A percentile compares a stretch with the other conserved stretches of the same genome.
Evolutionary conservation across 2,113 vertebrate genomes (phyloP).

Genomic region (Podocnemis expansa): DNA sequence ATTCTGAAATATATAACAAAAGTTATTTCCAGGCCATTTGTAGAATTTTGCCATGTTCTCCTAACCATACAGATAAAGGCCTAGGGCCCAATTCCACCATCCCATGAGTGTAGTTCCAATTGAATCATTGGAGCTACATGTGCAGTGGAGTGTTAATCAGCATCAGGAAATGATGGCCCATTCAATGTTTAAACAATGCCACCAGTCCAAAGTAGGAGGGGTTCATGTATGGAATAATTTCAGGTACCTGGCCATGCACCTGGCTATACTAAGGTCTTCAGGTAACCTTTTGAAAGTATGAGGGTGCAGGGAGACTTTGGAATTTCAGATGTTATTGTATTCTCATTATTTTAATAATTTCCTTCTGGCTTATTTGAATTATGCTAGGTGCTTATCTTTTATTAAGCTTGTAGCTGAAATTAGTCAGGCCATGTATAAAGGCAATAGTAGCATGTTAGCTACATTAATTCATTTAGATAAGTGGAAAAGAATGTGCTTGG

Average conservation of each 20-base stretch:
- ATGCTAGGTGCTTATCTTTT: slow-evolving; percentile 8
- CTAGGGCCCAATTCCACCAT: slow-evolving; percentile 55
- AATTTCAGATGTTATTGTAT: background rate
- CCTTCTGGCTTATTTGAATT: background rate
- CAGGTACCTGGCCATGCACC: background rate
- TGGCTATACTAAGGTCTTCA: background rate
- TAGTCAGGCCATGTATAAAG: background rate
- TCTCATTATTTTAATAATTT: background rate
- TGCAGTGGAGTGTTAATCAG: slow-evolving; percentile 72
- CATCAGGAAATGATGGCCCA: slow-evolving; percentile 52
- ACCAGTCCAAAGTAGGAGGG: background rate
- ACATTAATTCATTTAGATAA: slow-evolving; percentile 41
- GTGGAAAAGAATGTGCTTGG: slow-evolving; percentile 61
- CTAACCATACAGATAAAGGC: slow-evolving; percentile 55
- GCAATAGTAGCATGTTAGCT: background rate
- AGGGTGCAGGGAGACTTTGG: background rate
- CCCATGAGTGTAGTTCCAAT: slow-evolving; percentile 65
- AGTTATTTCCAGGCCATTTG: slow-evolving; percentile 69
- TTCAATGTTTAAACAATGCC: slow-evolving; percentile 1
- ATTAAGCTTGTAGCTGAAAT: slow-evolving; percentile 31
- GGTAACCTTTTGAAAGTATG: slow-evolving; percentile 7
- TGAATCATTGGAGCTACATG: slow-evolving; percentile 68
- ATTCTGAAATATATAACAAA: slow-evolving; percentile 65
- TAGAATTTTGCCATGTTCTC: slow-evolving; percentile 60
- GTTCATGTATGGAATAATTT: slow-evolving; percentile 23